phyloP scores from a whole-genome alignment of 2,113 vertebrate species.

The Sinocyclocheilus rhinocerous region DNA sequence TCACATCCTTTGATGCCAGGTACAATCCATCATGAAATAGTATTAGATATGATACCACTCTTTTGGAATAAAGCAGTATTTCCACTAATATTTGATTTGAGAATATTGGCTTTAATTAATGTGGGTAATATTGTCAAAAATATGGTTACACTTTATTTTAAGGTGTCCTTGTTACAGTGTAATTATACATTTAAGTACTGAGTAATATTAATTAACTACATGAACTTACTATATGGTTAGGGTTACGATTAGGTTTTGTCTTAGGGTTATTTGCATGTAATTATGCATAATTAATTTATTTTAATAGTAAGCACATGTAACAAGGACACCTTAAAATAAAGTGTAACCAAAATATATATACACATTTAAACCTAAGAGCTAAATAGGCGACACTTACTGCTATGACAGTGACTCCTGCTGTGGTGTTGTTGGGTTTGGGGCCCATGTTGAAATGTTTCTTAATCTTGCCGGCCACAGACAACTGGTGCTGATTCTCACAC shows the following conservation, averaged over 20 bases:
- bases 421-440: slow-evolving; percentile 85
- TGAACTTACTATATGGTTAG: too few relatives aligned
- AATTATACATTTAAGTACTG: too few relatives aligned
- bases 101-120: neutral
- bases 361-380: neutral
- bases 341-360: neutral
- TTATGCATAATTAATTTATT: too few relatives aligned
- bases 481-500: slow-evolving; percentile 88
- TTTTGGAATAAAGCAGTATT: neutral
- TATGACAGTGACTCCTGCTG: slow-evolving; percentile 95
- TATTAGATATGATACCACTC: neutral
- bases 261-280: too few relatives aligned
- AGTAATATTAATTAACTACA: too few relatives aligned
- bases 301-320: too few relatives aligned
- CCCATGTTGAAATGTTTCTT: slow-evolving; percentile 96
- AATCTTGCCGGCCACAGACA: slow-evolving; percentile 94
- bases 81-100: neutral
- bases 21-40: neutral
- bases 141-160: too few relatives aligned
- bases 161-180: too few relatives aligned
- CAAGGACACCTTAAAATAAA: too few relatives aligned
- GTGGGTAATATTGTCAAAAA: neutral
- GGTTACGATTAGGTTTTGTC: too few relatives aligned
- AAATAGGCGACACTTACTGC: slow-evolving; percentile 81
- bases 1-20: neutral